Percentiles rank a stretch among this genome's conserved stretches.
Evolutionary conservation across 2,888 invertebrate genomes (phyloP).

Genomic region (Drosophila mimetica): DNA sequence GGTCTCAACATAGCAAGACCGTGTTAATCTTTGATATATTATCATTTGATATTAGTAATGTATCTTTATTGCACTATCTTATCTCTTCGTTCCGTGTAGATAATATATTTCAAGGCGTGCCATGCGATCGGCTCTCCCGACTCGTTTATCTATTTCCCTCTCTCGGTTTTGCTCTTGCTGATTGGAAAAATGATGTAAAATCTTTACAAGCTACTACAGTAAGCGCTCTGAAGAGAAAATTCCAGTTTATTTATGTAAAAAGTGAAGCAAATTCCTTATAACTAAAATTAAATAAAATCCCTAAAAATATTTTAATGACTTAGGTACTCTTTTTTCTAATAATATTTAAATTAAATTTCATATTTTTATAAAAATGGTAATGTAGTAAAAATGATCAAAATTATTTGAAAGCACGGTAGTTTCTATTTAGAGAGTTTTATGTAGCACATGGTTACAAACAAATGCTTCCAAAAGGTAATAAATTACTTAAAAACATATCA

Average conservation of each 20-base stretch:
- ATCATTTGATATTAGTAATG: not conserved
- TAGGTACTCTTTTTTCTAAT: too few species aligned
- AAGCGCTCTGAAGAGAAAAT: not conserved
- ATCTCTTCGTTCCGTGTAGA: constrained; percentile 15
- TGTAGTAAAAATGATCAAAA: not conserved
- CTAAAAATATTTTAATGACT: too few species aligned
- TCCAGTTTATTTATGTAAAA: too few species aligned
- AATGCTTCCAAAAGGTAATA: not conserved
- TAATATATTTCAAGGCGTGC: constrained; percentile 18
- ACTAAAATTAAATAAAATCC: too few species aligned
- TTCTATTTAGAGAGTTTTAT: not conserved
- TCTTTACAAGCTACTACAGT: not conserved
- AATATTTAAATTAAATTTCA: too few species aligned
- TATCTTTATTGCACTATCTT: not conserved
- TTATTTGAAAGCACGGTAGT: not conserved
- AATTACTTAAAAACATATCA: too few species aligned
- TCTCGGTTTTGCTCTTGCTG: constrained; percentile 15
- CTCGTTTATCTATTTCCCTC: not conserved
- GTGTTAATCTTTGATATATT: not conserved
- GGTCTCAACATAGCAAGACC: not conserved
- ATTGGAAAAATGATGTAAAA: not conserved
- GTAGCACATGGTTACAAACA: not conserved
- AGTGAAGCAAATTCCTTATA: too few species aligned
- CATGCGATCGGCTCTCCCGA: constrained; percentile 10
- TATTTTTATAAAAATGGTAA: too few species aligned